Base-by-base conservation (phyloP, 2,113 vertebrate species). In the Ranitomeya imitator region DNA sequence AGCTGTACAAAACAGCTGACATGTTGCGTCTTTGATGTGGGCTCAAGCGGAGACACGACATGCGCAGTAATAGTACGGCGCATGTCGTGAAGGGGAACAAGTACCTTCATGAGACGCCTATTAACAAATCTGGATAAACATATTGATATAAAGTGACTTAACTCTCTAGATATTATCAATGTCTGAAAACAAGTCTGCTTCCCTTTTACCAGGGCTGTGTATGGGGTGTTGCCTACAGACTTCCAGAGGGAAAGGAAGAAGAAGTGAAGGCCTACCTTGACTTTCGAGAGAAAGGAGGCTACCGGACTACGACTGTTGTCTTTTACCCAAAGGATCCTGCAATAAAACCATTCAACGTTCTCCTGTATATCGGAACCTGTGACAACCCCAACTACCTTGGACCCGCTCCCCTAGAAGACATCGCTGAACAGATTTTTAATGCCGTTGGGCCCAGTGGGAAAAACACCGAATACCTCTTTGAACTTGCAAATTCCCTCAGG, bases 371-470 rank as follows among this genome's bases (percentile, higher is more conserved):
- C 6, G 98, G 98, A 91, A 97, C 96, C 55, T 92, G 92, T 51
- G 97, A 97, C 92, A 98, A 99, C 90, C 98, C 98, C 7, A 93
- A 99, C 93, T 99, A 99, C 93, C 97, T 99, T 55, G 98, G 98
- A 67, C 98, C 98, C 2, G 98, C 98, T 8, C 97, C 98, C 31
- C 92, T 99, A 79, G 97, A 99, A 94, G 96, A 97, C 74, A 99
- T 99, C 18, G 98, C 98, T 52, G 93, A 94, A 69, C 98, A 99
- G 95, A 99, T 99, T 88, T 91, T 95, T 80, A 93, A 89, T 77
- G 96, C 97, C 0, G 94, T 93, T 3, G 98, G 98, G 59, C 97
- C 96, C 19, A 99, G 98, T 16, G 98, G 98, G 89, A 93, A 90
- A 90, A 99, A 99, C 91, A 97, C 96, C 0, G 98, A 99, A 76